Base-by-base conservation (phyloP, 2,797 vertebrate genomes). In the Acrossocheilus fasciatus region DNA sequence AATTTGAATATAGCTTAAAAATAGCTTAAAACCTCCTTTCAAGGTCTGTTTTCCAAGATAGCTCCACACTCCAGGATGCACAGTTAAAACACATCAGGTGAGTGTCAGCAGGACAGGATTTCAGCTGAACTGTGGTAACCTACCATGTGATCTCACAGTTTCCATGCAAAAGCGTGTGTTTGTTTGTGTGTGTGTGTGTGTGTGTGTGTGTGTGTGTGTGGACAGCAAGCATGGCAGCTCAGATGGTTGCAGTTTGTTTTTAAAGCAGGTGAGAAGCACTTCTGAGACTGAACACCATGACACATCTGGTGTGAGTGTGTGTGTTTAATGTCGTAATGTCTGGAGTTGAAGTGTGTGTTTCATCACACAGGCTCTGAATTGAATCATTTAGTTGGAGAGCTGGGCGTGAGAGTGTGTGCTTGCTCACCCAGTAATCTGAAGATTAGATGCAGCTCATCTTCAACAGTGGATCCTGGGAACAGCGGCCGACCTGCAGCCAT, bases 401-500 rank as follows among this genome's bases (percentile, higher is more conserved):
- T 34, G 79, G 57, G 68, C 1, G 9, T 17, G 8, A 7, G 45
- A 3, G 57, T 14, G 66, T 70, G 26, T 52, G 52, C 26, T 11
- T 14, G 18, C 92, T 96, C 95, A 99, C 98, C 98, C 87, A 99
- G 94, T 91, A 99, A 95, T 93, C 98, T 96, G 93, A 99, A 99
- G 93, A 99, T 99, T 89, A 99, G 96, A 93, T 99, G 98, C 89
- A 99, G 95, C 90, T 99, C 98, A 87, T 99, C 98, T 95, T 99
- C 98, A 87, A 99, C 98, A 0, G 98, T 99, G 3, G 98, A 99
- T 89, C 98, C 98, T 57, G 98, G 98, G 92, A 99, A 99, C 45
- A 99, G 96, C 54, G 98, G 98, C 94, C 98, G 97, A 95, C 98
- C 98, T 84, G 98, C 98, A 88, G 98, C 97, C 98, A 99, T 99